Evolutionary conservation across 2,113 vertebrate genomes (phyloP).

Genomic region (Calidris pugnax): DNA sequence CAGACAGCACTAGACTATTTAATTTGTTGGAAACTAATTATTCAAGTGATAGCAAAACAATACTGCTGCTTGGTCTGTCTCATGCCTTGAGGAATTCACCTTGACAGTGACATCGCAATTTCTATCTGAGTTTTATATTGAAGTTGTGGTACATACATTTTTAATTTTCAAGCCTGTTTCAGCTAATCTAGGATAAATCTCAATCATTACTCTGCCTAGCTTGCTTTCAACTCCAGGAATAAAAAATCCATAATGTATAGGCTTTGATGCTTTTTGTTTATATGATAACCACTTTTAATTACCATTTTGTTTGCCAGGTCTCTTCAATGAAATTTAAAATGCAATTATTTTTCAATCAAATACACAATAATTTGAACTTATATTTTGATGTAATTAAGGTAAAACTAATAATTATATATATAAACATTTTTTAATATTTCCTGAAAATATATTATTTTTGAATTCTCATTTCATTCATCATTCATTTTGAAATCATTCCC

Average conservation of each 20-base stretch:
- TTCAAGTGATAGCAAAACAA: background rate
- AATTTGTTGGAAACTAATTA: background rate
- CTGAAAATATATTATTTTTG: conserved; percentile 10
- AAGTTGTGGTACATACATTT: background rate
- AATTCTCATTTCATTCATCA: conserved; percentile 19
- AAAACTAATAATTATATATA: background rate
- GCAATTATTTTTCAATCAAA: conserved; percentile 28
- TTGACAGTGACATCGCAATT: background rate
- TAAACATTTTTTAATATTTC: background rate
- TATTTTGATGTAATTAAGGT: conserved; percentile 38
- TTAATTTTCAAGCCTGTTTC: conserved; percentile 8
- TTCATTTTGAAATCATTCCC: conserved; percentile 8
- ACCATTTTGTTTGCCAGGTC: conserved; percentile 8
- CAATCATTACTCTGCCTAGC: background rate
- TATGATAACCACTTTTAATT: conserved; percentile 31
- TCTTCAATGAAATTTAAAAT: conserved; percentile 26
- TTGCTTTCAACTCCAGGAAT: conserved; percentile 11
- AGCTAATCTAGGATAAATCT: conserved; percentile 26
- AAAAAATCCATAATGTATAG: background rate
- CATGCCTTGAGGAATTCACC: background rate
- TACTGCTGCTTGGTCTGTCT: background rate
- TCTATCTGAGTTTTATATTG: background rate
- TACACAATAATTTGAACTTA: background rate
- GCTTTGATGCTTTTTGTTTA: conserved; percentile 29
- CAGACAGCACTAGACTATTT: background rate